Base-by-base conservation (phyloP, 2,113 vertebrate genomes). In the Erythrolamprus reginae region DNA sequence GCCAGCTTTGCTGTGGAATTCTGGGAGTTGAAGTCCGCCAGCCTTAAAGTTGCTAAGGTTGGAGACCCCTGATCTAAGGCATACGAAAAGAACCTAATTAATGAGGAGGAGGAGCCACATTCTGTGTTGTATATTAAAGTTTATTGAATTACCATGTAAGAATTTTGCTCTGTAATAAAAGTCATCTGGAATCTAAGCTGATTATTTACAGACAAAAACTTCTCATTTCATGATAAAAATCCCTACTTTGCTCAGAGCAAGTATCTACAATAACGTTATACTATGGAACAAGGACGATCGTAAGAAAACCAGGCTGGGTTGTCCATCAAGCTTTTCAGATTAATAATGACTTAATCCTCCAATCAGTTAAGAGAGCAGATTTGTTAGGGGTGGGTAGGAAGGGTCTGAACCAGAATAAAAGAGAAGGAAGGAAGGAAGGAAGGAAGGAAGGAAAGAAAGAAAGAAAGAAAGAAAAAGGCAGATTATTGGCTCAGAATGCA, bases 181-280 rank as follows among this genome's bases (percentile, higher is more conserved):
- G 95, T 96, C 94, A 96, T 96, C 96, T 97, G 94, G 92, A 93
- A 94, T 96, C 95, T 96, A 96, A 96, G 95, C 95, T 97, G 96
- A 97, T 96, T 98, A 97, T 98, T 96, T 98, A 98, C 97, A 96
- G 96, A 97, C 97, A 97, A 98, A n/a, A 96, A 94, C 93, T 94
- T 96, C 86, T 95, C 70, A 42, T 96, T 95, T 95, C 96, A 97
- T 96, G 94, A 96, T 96, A 94, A 98, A 98, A 95, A 95, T 94
- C 97, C 96, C 95, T 91, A 97, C 91, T 94, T 96, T 91, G 86
- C 96, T 96, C 92, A 93, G 89, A 94, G 94, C 95, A 93, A 93
- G 95, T 95, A 96, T 97, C 96, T 96, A 96, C 95, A 96, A 95
- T 91, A 96, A 93, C 89, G 94, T 96, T 97, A 96, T 95, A 95